These are phyloP conservation scores for Gibbula magus DNA, from an alignment of 2,888 invertebrate genomes.

Conservation along the genomic window DNA sequence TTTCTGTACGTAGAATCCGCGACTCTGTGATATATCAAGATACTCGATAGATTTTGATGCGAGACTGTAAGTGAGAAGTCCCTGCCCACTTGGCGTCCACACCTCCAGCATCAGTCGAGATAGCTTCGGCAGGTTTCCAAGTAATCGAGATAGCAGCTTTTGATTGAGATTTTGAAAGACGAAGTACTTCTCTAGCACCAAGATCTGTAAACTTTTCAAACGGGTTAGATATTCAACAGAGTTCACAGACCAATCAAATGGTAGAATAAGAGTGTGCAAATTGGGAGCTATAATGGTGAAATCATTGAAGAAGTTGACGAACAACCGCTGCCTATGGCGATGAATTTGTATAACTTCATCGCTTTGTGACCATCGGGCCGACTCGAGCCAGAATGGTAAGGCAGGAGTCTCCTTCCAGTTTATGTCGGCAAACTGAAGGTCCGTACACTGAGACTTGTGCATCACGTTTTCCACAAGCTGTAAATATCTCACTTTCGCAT, in stretches of 20 bases:
- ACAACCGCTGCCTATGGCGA: slow-evolving; percentile 65
- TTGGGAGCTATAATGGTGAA: slow-evolving; percentile 66
- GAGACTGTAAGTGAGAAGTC: slow-evolving; percentile 62
- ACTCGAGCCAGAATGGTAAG: slow-evolving; percentile 66
- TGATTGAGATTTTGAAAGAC: slow-evolving; percentile 68
- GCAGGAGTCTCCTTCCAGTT: slow-evolving; percentile 73
- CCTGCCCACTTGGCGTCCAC: slow-evolving; percentile 70
- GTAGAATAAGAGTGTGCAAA: slow-evolving; percentile 66
- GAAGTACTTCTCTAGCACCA: slow-evolving; percentile 71
- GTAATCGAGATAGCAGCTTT: slow-evolving; percentile 56
- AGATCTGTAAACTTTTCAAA: slow-evolving; percentile 60
- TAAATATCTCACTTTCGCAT: slow-evolving; percentile 66
- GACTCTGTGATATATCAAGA: slow-evolving; percentile 72
- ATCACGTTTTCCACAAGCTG: slow-evolving; percentile 61
- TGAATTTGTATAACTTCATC: slow-evolving; percentile 66
- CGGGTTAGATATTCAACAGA: slow-evolving; percentile 65
- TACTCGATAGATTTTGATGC: slow-evolving; percentile 63
- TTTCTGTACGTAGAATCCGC: slow-evolving; percentile 68
- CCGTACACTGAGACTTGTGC: slow-evolving; percentile 51
- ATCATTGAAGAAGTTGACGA: slow-evolving; percentile 68
- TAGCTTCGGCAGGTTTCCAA: slow-evolving; percentile 56
- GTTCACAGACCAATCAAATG: slow-evolving; percentile 72
- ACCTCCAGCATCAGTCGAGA: slow-evolving; percentile 69
- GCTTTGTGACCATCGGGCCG: slow-evolving; percentile 48
- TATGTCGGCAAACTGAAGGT: slow-evolving; percentile 63